These are phyloP conservation scores for Onchidella celtica DNA, from an alignment of 2,888 invertebrate species.

Conservation along the genomic window DNA sequence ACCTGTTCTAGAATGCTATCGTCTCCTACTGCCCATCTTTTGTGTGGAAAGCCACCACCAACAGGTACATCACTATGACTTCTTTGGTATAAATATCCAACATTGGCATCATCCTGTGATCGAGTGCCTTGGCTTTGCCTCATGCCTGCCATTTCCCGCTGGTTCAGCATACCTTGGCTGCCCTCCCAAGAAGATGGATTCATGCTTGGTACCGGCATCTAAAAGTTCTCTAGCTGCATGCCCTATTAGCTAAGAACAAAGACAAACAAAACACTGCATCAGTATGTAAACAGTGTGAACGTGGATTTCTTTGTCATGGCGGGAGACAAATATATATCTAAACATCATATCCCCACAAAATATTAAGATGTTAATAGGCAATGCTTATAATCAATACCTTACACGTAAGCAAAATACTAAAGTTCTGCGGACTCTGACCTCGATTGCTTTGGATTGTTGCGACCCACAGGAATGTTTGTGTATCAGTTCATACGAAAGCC, in stretches of 20 bases:
- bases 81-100: conserved; percentile 94
- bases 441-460: conserved; percentile 71
- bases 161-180: conserved; percentile 69
- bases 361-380: not conserved
- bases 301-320: conserved; percentile 50
- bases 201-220: conserved; percentile 77
- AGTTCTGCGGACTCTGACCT: conserved; percentile 59
- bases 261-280: conserved; percentile 40
- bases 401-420: conserved; percentile 18
- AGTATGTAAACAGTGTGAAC: conserved; percentile 40
- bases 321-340: conserved; percentile 44
- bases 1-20: conserved; percentile 87
- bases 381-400: not conserved
- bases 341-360: conserved; percentile 12
- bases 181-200: conserved; percentile 78
- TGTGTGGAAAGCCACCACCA: conserved; percentile 79
- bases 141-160: conserved; percentile 70
- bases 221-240: conserved; percentile 64
- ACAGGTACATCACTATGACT: conserved; percentile 91
- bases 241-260: conserved; percentile 54
- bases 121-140: conserved; percentile 70
- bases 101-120: conserved; percentile 93
- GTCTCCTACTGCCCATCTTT: conserved; percentile 91
- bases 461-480: conserved; percentile 59
- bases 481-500: conserved; percentile 65